Conservation (phyloP, 2,113 vertebrate species). For the Phoenicopterus ruber region DNA sequence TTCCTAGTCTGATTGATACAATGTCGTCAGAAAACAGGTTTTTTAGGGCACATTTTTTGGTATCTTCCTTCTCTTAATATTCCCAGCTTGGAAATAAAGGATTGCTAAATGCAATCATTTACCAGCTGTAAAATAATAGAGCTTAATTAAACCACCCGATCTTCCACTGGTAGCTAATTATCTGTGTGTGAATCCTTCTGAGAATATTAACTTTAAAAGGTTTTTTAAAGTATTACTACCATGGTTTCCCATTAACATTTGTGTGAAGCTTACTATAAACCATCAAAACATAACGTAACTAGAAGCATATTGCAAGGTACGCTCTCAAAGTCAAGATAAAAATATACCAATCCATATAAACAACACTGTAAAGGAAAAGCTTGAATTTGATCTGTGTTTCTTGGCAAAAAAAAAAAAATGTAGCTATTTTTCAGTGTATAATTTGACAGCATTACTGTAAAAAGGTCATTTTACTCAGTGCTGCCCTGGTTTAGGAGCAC, state of each 20-base stretch:
- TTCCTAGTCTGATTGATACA: background rate
- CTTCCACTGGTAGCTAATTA: background rate
- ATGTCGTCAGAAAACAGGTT: background rate
- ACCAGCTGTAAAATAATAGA: background rate
- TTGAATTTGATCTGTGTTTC: background rate
- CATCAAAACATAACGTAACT: background rate
- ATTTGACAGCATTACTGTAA: background rate
- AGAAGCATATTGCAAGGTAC: background rate
- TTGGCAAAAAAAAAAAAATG: background rate
- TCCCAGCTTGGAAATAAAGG: background rate
- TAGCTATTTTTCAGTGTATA: background rate
- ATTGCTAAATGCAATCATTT: background rate
- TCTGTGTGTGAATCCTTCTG: background rate
- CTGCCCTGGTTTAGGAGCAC: background rate
- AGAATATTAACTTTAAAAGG: background rate
- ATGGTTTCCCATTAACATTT: background rate
- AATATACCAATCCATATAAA: background rate
- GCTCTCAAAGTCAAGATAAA: background rate
- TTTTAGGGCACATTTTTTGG: fast-evolving
- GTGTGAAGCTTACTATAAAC: background rate
- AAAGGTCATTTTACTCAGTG: background rate
- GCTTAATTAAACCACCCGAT: background rate
- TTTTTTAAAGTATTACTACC: background rate
- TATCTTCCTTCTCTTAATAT: background rate
- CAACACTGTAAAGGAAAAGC: background rate